A percentile compares a stretch with the other conserved stretches of the same genome.
These are phyloP conservation scores for Ciconia boyciana DNA, from an alignment of 2,113 vertebrate genomes.

Conservation along the genomic window DNA sequence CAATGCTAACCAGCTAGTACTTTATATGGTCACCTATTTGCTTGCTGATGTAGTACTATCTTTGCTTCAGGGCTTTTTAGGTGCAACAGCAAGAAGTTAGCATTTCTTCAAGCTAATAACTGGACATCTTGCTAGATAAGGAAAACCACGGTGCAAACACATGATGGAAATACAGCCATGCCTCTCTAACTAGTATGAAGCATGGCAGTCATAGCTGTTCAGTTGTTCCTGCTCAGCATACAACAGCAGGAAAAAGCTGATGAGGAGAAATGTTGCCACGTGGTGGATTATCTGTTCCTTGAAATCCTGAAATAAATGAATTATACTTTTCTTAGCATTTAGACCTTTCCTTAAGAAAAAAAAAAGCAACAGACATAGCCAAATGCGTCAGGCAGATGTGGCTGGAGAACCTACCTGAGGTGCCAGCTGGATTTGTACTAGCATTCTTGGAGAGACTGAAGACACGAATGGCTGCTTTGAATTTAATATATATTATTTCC, in stretches of 20 bases:
- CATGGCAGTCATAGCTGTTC: not conserved
- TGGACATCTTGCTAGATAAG: not conserved
- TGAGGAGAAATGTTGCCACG: conserved; percentile 43
- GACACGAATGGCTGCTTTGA: conserved; percentile 66
- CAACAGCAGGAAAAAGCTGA: conserved; percentile 32
- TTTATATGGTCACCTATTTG: not conserved
- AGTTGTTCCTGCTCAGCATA: not conserved
- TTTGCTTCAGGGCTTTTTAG: not conserved
- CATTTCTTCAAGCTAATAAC: not conserved
- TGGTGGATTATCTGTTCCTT: conserved; percentile 56
- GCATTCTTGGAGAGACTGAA: conserved; percentile 62
- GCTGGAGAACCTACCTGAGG: conserved; percentile 65
- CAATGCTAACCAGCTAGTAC: not conserved
- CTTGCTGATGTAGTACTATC: not conserved
- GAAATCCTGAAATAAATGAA: conserved; percentile 63
- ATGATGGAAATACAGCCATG: not conserved
- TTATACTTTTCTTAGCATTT: conserved; percentile 48
- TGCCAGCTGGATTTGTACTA: conserved; percentile 72
- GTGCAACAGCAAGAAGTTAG: not conserved
- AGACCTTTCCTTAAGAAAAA: not conserved
- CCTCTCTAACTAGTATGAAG: not conserved
- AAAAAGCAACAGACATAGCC: conserved; percentile 7
- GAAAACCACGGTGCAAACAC: not conserved
- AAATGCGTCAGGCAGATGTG: conserved; percentile 74
- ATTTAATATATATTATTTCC: conserved; percentile 68